phyloP scores from a whole-genome alignment of 2,888 invertebrate genomes.

The Cacoxenus indagator region DNA sequence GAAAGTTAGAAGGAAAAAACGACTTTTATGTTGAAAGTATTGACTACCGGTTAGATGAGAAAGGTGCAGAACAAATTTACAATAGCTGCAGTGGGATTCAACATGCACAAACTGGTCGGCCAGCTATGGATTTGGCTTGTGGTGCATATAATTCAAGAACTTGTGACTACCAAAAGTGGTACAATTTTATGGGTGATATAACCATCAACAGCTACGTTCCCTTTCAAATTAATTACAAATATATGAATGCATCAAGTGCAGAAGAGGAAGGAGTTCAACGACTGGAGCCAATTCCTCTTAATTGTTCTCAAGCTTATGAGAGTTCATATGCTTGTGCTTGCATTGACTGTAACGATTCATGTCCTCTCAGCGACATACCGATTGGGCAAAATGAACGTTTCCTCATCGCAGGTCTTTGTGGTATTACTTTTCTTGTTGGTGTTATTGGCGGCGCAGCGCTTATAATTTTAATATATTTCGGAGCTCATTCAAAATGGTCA shows the following conservation, averaged over 20 bases:
- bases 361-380: conserved; percentile 73
- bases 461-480: conserved; percentile 58
- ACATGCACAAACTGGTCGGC: conserved; percentile 81
- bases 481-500: conserved; percentile 30
- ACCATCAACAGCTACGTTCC: conserved; percentile 74
- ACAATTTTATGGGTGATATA: conserved; percentile 76
- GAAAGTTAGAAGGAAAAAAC: neutral
- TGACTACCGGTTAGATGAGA: conserved; percentile 73
- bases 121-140: conserved; percentile 85
- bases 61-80: conserved; percentile 77
- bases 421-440: conserved; percentile 76
- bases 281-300: conserved; percentile 58
- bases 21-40: conserved; percentile 73
- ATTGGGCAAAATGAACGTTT: conserved; percentile 70
- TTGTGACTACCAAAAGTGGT: conserved; percentile 80
- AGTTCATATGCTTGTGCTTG: conserved; percentile 80
- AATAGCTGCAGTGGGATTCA: conserved; percentile 85
- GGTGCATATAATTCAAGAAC: conserved; percentile 76
- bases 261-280: neutral
- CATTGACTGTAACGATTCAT: conserved; percentile 79
- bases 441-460: conserved; percentile 72
- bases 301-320: conserved; percentile 75
- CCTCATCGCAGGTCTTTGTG: conserved; percentile 76
- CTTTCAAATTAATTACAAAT: conserved; percentile 76
- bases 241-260: conserved; percentile 55